Base-by-base conservation (phyloP, 2,797 vertebrate genomes). In the Silurus aristotelis region DNA sequence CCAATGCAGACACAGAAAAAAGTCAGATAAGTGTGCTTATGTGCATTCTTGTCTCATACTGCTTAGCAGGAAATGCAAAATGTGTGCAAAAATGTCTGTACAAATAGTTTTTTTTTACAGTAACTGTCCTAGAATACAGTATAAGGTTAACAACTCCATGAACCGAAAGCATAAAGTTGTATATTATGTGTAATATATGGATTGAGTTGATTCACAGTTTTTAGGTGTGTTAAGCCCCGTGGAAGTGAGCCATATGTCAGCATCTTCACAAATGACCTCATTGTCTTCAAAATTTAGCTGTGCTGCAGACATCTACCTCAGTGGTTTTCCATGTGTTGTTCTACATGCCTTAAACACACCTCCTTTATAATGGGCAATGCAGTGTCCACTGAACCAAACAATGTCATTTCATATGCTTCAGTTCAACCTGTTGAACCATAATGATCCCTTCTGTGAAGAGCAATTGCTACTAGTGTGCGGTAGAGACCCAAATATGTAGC, bases 161-260 rank as follows among this genome's bases (percentile, higher is more conserved):
- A 73, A 66, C 1, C 43, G 15, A 9, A 43, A 31, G 2, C 17
- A 71, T 46, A 46, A 43, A 70, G 38, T 64, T n/a, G 80, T 55
- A 56, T 46, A n/a, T 63, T 67, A 43, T 86, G 14, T 77, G 58
- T 22, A 20, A 46, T 31, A 60, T 43, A 61, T 67, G 46, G 48
- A 75, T 38, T 38, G 1, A 31, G 27, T 38, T 38, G 31, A 6
- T 71, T 72, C 56, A 72, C 15, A 67, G 22, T 82, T 87, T 87
- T 75, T 70, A 63, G 84, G 56, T 73, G 68, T 55, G 80, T 2
- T 10, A 27, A 25, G 3, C 15, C 27, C 14, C 72, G 56, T 85
- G 71, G 84, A 88, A 89, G 56, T 85, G 71, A 85, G 71, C 66
- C 81, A 87, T 70, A 78, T 79, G 85, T 88, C 87, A 82, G 70